These are phyloP conservation scores for Trichonephila clavata DNA, from an alignment of 1,140 invertebrate species.

Conservation along the genomic window DNA sequence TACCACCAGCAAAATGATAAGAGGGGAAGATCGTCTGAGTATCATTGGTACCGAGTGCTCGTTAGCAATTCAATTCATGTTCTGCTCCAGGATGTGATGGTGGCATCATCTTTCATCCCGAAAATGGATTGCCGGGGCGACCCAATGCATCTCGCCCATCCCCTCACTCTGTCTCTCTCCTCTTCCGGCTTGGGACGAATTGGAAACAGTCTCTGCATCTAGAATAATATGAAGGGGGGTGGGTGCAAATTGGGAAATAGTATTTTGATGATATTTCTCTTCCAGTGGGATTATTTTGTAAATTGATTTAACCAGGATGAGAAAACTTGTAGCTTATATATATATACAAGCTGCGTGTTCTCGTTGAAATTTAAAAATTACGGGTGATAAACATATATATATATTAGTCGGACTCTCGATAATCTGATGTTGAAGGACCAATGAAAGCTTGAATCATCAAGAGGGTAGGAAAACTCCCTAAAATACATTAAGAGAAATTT, in stretches of 20 bases:
- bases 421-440: no score
- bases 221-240: neutral
- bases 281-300: neutral
- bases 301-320: neutral
- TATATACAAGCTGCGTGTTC: no score
- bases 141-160: neutral
- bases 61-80: conserved; percentile 34
- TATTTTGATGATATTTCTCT: neutral
- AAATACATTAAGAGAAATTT: no score
- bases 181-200: conserved; percentile 52
- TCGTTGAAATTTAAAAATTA: no score
- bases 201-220: conserved; percentile 27
- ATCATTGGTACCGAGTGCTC: neutral
- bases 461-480: no score
- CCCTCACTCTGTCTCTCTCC: neutral
- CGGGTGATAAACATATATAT: no score
- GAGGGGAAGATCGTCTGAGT: neutral
- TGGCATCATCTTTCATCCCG: conserved; percentile 57
- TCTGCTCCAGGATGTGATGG: neutral
- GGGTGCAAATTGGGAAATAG: neutral
- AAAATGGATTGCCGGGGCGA: conserved; percentile 48
- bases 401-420: no score
- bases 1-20: neutral
- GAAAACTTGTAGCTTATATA: no score
- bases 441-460: no score